Base-by-base conservation (phyloP, 2,888 invertebrate species). In the Aquatica leii region DNA sequence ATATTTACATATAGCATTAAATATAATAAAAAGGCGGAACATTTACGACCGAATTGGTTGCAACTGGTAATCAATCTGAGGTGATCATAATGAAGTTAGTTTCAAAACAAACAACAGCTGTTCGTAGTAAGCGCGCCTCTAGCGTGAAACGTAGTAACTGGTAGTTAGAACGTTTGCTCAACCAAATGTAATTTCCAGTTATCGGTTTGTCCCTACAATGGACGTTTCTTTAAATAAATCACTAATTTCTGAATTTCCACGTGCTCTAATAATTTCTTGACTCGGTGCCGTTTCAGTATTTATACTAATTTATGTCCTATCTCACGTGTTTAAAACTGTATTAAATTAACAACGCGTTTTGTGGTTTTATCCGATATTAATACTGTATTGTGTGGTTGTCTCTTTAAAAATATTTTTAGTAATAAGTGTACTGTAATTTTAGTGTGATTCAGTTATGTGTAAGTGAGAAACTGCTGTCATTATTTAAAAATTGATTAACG, bases 191-290 rank as follows among this genome's bases (percentile, higher is more conserved):
- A 52, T 56, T 62, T 66, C 69, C 74, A 76, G 76, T 76, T 74
- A 75, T 73, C 74, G 74, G 73, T 73, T 72, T 71, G 74, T 74
- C 71, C 71, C 72, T 69, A 67, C 67, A 66, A 68, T 66, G 68
- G 69, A 66, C 67, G 69, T 43, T 52, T 68, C 63, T 57, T 59
- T 68, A 61, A 54, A 63, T 65, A 54, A 64, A 56, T 62, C 63
- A 58, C 63, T 65, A 62, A 65, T 70, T 69, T 65, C 49, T 57
- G 66, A 48, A 59, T 68, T 64, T 68, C 53, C 73, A 73, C 73
- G 73, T 73, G 73, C 40, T 56, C 20, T 18, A 12, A 20, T 17
- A 48, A 17, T 17, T 12, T 20, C 11, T 14, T 51, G 51, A 40
- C 17, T 40, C 43, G 2, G 59, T 43, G 41, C 31, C 41, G 21